Conservation (phyloP, 92 coral and sea anemone genomes). For the Palythoa heliodiscus region DNA sequence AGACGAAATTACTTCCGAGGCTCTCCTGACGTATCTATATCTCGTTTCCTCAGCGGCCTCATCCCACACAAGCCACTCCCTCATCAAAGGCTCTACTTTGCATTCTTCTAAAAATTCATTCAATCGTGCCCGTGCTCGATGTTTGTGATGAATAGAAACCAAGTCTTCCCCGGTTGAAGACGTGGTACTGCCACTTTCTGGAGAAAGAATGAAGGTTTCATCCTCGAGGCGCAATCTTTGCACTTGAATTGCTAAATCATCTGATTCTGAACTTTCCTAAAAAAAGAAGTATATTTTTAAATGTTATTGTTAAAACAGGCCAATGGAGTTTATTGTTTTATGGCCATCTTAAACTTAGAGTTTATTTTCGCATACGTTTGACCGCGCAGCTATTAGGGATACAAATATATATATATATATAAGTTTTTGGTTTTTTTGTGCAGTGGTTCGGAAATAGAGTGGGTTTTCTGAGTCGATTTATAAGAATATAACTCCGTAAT, state of each 20-base stretch:
- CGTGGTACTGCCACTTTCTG: conserved; percentile 18
- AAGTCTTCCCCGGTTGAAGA: conserved; percentile 9
- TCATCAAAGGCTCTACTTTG: conserved; percentile 1
- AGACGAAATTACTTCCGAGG: not conserved
- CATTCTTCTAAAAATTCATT: not conserved
- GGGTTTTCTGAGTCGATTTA: not conserved
- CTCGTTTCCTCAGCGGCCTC: conserved; percentile 10
- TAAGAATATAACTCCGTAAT: not conserved
- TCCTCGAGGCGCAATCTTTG: conserved; percentile 12
- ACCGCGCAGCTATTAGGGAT: not conserved
- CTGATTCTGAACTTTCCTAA: conserved; percentile 8
- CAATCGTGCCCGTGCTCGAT: not conserved
- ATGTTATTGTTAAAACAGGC: not conserved
- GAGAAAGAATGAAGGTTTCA: not conserved
- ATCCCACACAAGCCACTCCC: not conserved
- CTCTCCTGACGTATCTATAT: not conserved
- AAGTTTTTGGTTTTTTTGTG: not conserved
- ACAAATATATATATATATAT: not conserved
- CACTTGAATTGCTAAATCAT: conserved; percentile 12
- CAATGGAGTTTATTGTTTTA: not conserved
- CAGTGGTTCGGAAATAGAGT: not conserved
- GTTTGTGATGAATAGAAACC: not conserved
- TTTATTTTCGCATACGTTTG: no score
- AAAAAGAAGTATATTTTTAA: not conserved
- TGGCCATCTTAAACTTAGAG: not conserved